phyloP scores from a whole-genome alignment of 2,888 invertebrate species.

The Leistus spinibarbis region DNA sequence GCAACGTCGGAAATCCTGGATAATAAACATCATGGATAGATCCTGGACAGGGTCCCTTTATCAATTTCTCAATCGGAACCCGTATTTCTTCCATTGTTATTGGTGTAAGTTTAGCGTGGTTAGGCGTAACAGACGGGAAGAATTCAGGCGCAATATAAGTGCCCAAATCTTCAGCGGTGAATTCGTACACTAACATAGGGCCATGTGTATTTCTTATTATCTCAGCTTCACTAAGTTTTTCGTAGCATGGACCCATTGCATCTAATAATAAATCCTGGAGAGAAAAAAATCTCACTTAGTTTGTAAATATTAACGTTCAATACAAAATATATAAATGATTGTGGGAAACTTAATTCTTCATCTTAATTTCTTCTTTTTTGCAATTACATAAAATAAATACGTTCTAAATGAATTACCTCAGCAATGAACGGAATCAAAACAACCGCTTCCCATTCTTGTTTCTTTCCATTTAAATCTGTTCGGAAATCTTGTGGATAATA shows the following conservation, averaged over 20 bases:
- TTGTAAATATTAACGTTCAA: background rate
- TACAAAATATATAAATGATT: background rate
- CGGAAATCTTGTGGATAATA: slow-evolving; percentile 92
- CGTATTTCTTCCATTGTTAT: slow-evolving; percentile 65
- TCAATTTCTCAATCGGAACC: slow-evolving; percentile 63
- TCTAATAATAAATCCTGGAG: slow-evolving; percentile 67
- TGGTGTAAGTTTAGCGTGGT: slow-evolving; percentile 61
- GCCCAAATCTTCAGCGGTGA: slow-evolving; percentile 66
- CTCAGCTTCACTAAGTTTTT: slow-evolving; percentile 72
- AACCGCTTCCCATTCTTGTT: slow-evolving; percentile 95
- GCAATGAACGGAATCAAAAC: slow-evolving; percentile 93
- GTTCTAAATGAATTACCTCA: slow-evolving; percentile 61
- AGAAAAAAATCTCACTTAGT: slow-evolving; percentile 37
- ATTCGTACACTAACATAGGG: slow-evolving; percentile 82
- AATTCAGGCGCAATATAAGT: slow-evolving; percentile 64
- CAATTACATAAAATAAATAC: background rate
- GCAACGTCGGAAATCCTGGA: slow-evolving; percentile 92
- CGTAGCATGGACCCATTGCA: slow-evolving; percentile 76
- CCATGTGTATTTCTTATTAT: slow-evolving; percentile 80
- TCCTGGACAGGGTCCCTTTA: slow-evolving; percentile 74
- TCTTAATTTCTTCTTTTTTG: no score
- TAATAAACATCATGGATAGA: slow-evolving; percentile 73
- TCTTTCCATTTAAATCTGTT: slow-evolving; percentile 95
- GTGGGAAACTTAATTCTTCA: background rate
- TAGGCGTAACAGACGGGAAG: slow-evolving; percentile 65